These are phyloP conservation scores for Lepilemur septentrionalis DNA, from an alignment of 2,797 vertebrate species.

Conservation along the genomic window DNA sequence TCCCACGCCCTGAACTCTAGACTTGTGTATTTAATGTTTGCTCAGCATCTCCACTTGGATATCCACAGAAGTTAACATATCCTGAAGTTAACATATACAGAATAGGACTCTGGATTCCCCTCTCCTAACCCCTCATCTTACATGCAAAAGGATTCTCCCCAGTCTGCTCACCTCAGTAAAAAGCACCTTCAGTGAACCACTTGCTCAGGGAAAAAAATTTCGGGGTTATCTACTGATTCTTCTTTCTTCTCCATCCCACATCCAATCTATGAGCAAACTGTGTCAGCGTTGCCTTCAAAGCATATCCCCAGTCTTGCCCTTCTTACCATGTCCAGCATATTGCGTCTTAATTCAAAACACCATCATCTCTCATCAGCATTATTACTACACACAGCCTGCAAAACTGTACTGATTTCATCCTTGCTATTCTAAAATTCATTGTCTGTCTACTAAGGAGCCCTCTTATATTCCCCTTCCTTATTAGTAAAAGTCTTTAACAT, in stretches of 20 bases:
- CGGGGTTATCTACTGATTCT: too few species aligned
- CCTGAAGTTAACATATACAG: background rate
- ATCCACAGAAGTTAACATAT: background rate
- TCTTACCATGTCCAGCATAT: background rate
- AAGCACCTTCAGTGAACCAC: background rate
- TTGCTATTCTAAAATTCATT: background rate
- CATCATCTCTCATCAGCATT: background rate
- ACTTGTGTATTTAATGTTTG: background rate
- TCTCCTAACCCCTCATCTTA: background rate
- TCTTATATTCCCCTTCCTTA: background rate
- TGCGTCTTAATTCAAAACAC: background rate
- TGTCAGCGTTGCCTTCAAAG: background rate
- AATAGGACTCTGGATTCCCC: background rate
- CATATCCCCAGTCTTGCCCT: background rate
- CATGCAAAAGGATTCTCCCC: background rate
- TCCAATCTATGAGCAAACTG: background rate
- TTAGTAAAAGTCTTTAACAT: background rate
- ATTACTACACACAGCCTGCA: background rate
- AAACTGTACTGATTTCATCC: background rate
- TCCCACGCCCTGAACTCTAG: background rate
- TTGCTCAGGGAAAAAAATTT: background rate
- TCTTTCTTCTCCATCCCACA: background rate
- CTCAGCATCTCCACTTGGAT: background rate
- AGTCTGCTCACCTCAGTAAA: background rate
- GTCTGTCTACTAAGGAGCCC: background rate